Percentiles rank a stretch among this genome's conserved stretches.
These are phyloP conservation scores for Euclidia mi DNA, from an alignment of 2,888 invertebrate species.

Conservation along the genomic window DNA sequence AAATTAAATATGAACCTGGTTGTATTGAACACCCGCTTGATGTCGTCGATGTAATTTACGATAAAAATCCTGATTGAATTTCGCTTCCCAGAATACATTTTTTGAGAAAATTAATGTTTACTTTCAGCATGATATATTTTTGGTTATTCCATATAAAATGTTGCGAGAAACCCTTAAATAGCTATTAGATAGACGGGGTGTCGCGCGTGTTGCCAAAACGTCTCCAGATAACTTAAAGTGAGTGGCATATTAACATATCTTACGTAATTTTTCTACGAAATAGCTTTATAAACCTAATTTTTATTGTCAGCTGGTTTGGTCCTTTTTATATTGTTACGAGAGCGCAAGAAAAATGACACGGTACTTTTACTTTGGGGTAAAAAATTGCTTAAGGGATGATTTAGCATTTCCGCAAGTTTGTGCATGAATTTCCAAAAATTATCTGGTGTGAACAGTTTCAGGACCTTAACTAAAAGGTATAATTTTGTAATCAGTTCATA, in stretches of 20 bases:
- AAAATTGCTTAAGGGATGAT: conserved; percentile 58
- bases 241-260: conserved; percentile 56
- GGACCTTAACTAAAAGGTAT: too few relatives aligned
- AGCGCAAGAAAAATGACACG: conserved; percentile 51
- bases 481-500: too few relatives aligned
- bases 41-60: conserved; percentile 25
- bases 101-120: conserved; percentile 8
- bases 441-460: too few relatives aligned
- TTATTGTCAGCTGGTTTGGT: conserved; percentile 30
- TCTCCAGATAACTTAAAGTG: conserved; percentile 47
- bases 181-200: conserved; percentile 6
- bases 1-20: conserved; percentile 16
- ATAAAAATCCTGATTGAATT: conserved; percentile 43
- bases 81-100: conserved; percentile 12
- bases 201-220: conserved; percentile 40
- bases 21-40: conserved; percentile 4
- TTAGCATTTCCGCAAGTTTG: conserved; percentile 42
- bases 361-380: conserved; percentile 46
- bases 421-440: too few relatives aligned
- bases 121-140: neutral
- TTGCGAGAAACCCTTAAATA: conserved; percentile 18
- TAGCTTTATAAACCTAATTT: conserved; percentile 44
- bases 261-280: conserved; percentile 30
- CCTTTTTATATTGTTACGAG: conserved; percentile 39
- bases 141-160: conserved; percentile 2